phyloP scores from a whole-genome alignment of 2,888 invertebrate genomes.

The Auanema sp. region DNA sequence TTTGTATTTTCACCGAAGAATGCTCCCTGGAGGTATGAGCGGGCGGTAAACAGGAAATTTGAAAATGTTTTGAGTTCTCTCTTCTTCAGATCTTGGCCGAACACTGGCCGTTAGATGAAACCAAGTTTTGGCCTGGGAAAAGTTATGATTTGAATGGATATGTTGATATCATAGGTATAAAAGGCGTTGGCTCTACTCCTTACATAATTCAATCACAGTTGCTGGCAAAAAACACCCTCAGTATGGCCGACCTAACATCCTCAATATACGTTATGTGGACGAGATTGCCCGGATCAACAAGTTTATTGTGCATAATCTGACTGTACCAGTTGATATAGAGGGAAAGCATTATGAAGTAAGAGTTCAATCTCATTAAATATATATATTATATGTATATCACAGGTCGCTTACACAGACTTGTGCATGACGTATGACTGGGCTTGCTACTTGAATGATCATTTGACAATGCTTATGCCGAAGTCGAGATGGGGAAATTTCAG shows the following conservation, averaged over 20 bases:
- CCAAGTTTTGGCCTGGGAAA: constrained; percentile 60
- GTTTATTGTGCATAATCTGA: constrained; percentile 59
- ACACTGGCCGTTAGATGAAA: constrained; percentile 63
- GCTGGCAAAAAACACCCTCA: constrained; percentile 47
- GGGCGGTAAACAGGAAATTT: constrained; percentile 27
- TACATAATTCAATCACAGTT: constrained; percentile 14
- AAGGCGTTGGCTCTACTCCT: not conserved
- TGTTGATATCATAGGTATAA: constrained; percentile 58
- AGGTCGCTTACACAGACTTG: constrained; percentile 78
- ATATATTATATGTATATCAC: constrained; percentile 65
- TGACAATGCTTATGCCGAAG: constrained; percentile 67
- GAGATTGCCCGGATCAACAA: constrained; percentile 60
- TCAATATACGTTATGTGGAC: constrained; percentile 51
- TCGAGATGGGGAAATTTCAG: constrained; percentile 57
- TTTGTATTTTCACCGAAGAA: constrained; percentile 62
- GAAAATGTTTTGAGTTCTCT: not conserved
- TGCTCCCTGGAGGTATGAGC: constrained; percentile 60
- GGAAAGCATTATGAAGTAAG: constrained; percentile 46
- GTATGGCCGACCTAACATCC: constrained; percentile 57
- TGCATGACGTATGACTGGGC: constrained; percentile 71
- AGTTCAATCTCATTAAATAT: not conserved
- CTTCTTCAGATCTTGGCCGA: constrained; percentile 42
- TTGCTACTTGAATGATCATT: constrained; percentile 61
- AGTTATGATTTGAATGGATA: constrained; percentile 61
- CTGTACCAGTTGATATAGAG: constrained; percentile 51